These are phyloP conservation scores for Phenacoccus solenopsis DNA, from an alignment of 1,140 invertebrate genomes.

Conservation along the genomic window DNA sequence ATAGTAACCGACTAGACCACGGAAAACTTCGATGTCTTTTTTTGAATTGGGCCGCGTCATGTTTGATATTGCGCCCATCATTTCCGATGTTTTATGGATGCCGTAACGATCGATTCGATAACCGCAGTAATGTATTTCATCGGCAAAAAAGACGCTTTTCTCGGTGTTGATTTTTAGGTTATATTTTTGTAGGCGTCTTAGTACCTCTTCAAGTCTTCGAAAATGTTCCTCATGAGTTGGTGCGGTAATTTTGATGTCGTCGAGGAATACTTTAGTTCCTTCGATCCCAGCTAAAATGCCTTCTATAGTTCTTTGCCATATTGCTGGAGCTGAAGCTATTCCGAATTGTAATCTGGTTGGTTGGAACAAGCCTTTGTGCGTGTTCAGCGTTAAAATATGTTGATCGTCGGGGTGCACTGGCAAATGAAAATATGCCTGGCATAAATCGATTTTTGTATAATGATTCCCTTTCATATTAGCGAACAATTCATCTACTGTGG, in stretches of 20 bases:
- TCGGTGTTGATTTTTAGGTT: neutral
- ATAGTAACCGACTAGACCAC: slow-evolving; percentile 20
- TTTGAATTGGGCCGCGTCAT: slow-evolving; percentile 28
- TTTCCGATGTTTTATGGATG: slow-evolving; percentile 22
- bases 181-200: neutral
- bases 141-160: slow-evolving; percentile 6
- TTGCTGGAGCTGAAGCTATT: slow-evolving; percentile 25
- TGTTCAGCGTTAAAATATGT: too few species aligned
- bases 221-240: slow-evolving; percentile 5
- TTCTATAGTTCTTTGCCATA: slow-evolving; percentile 30
- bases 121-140: neutral
- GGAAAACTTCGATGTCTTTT: slow-evolving; percentile 24
- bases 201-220: neutral
- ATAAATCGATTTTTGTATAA: slow-evolving; percentile 23
- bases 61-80: slow-evolving; percentile 31
- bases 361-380: slow-evolving; percentile 6
- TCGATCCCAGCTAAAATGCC: neutral
- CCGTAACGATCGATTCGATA: neutral
- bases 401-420: slow-evolving; percentile 23
- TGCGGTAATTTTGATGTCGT: slow-evolving; percentile 17
- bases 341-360: slow-evolving; percentile 29
- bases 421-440: slow-evolving; percentile 29
- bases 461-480: slow-evolving; percentile 24
- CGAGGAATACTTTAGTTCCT: slow-evolving; percentile 13
- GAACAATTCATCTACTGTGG: slow-evolving; percentile 9